Evolutionary conservation across 2,797 vertebrate genomes (phyloP), one percentile per base, ranked within the genome.

Genomic region (Hydrolagus colliei): DNA sequence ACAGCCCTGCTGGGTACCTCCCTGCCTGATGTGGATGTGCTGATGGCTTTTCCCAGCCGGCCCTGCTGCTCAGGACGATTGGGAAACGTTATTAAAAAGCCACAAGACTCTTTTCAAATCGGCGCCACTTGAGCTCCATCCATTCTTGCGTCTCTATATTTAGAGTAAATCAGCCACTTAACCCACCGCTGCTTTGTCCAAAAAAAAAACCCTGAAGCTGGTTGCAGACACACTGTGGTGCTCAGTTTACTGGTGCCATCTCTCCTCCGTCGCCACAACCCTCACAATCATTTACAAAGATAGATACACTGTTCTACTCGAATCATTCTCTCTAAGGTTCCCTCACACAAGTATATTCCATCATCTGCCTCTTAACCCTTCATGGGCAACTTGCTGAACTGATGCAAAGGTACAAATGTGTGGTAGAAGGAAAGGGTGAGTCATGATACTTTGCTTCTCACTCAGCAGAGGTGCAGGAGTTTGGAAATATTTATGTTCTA

Each of bases 21-120:
- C 92, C 93, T 93, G 91, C 91, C 91, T 90, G 94, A 95, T 94
- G 95, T 89, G 92, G 94, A 94, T 93, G 92, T 93, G 93, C 92
- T 93, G 91, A 84, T 84, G 67, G 63, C 62, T 68, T 63, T 71
- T 84, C 79, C 94, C 93, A 92, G 90, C 90, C 91, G 93, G 91
- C 94, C 91, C 91, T 52, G 93, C 94, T 92, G 92, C 93, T 92
- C 95, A 94, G 94, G 94, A 93, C 92, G 92, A 52, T 94, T 95
- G 94, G 93, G 94, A 94, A 94, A 94, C 93, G 94, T 96, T 96
- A 96, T 96, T 96, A 95, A 94, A 93, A 94, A 94, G 93, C 93
- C 92, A 93, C 93, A 93, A 95, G 92, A 93, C 93, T 94, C 93
- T 92, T 94, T 95, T 94, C 93, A 93, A 95, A 94, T 95, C 93